Evolutionary conservation across 2,797 vertebrate species (phyloP).

Genomic region (Oreochromis grahami): DNA sequence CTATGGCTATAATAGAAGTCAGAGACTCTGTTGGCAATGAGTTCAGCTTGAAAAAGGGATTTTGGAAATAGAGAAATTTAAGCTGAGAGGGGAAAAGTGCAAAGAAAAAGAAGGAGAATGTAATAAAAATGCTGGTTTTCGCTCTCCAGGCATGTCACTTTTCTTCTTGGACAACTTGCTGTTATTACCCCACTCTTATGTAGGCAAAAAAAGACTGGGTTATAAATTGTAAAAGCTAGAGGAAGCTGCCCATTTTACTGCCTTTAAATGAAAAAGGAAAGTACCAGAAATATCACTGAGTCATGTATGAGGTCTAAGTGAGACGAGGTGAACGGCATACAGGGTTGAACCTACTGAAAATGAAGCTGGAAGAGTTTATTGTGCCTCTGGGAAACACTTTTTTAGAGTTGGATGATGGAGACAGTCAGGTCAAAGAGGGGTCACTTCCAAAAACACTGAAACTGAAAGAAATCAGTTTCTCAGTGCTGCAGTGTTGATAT

Average conservation of each 20-base stretch:
- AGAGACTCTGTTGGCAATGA: not conserved
- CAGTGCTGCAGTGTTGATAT: not conserved
- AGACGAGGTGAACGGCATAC: not conserved
- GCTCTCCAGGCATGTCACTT: conserved; percentile 4
- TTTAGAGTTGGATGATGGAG: not conserved
- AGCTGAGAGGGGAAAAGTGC: not conserved
- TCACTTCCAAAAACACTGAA: not conserved
- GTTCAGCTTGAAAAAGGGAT: not conserved
- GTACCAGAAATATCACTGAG: not conserved
- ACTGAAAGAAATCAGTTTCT: not conserved
- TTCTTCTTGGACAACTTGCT: not conserved
- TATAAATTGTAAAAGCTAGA: not conserved
- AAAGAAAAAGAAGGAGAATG: not conserved
- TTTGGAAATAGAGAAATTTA: not conserved
- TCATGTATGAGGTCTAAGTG: not conserved
- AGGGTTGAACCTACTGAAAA: not conserved
- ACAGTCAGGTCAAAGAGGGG: not conserved
- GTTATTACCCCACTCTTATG: conserved; percentile 1
- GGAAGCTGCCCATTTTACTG: not conserved
- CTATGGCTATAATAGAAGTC: conserved; percentile 4
- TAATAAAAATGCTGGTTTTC: not conserved
- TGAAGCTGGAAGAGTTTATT: not conserved
- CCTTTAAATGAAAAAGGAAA: not conserved
- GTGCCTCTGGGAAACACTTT: conserved; percentile 16
- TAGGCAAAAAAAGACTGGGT: not conserved